Evolutionary conservation across 1,140 invertebrate genomes (phyloP).

Genomic region (Trichonephila inaurata): DNA sequence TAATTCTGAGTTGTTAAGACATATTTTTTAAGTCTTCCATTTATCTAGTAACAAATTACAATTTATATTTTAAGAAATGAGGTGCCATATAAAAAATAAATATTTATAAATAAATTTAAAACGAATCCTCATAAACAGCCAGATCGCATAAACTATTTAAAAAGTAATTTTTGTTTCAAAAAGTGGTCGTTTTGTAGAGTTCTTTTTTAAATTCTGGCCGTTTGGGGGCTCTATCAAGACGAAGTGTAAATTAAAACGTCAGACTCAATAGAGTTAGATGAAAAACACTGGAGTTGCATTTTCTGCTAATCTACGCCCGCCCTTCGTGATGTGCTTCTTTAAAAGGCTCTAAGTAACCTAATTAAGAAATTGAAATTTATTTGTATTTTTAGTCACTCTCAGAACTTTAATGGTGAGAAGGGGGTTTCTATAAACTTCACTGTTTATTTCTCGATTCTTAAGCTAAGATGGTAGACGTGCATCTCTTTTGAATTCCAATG

Average conservation of each 20-base stretch:
- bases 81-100: no score
- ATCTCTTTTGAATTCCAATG: neutral
- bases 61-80: no score
- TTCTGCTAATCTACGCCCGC: conserved; percentile 30
- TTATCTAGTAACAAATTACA: no score
- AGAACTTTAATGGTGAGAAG: neutral
- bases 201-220: neutral
- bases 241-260: conserved; percentile 12
- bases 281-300: neutral
- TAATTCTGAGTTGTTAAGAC: no score
- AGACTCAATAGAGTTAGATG: neutral
- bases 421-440: neutral
- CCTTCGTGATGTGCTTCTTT: conserved; percentile 27
- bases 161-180: neutral
- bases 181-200: neutral
- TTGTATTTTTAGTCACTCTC: conserved; percentile 19
- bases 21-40: no score
- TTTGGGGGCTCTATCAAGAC: neutral
- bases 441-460: neutral
- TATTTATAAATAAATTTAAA: neutral
- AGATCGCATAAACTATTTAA: neutral
- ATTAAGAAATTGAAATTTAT: conserved; percentile 65
- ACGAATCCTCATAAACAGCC: neutral
- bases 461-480: neutral
- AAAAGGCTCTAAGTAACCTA: conserved; percentile 31